Percentiles rank a stretch among this genome's conserved stretches.
These are phyloP conservation scores for Nemoura dubitans DNA, from an alignment of 2,888 invertebrate species.

Conservation along the genomic window DNA sequence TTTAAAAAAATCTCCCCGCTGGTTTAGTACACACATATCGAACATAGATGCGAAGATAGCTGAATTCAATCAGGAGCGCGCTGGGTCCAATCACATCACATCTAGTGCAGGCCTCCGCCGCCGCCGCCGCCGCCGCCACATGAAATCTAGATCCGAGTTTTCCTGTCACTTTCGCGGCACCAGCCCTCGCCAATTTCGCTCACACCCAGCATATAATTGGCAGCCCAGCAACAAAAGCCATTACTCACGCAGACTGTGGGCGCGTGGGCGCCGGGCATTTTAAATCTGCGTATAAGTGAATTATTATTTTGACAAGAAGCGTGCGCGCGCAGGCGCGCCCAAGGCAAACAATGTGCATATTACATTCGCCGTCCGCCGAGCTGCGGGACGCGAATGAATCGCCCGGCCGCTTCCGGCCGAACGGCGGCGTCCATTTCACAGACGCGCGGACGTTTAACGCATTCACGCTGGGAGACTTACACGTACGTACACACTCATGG, in stretches of 20 bases:
- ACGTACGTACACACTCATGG: not conserved
- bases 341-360: not conserved
- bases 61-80: not conserved
- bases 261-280: not conserved
- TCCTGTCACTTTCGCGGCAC: not conserved
- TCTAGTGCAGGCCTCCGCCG: too few relatives aligned
- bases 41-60: not conserved
- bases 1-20: not conserved
- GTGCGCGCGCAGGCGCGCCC: not conserved
- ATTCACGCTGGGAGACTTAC: not conserved
- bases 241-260: not conserved
- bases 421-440: not conserved
- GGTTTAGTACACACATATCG: not conserved
- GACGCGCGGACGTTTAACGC: too few relatives aligned
- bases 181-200: not conserved
- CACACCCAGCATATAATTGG: not conserved
- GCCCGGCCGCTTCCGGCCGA: not conserved
- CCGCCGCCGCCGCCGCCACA: not conserved
- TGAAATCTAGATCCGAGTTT: not conserved
- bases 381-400: too few relatives aligned
- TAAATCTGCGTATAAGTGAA: not conserved
- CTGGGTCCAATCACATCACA: not conserved
- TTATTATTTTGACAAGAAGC: conserved; percentile 3
- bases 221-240: not conserved
- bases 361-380: too few relatives aligned